A percentile compares a stretch with the other conserved stretches of the same genome.
phyloP scores from a whole-genome alignment of 2,888 invertebrate species.

The Dicyrtomina minuta region DNA sequence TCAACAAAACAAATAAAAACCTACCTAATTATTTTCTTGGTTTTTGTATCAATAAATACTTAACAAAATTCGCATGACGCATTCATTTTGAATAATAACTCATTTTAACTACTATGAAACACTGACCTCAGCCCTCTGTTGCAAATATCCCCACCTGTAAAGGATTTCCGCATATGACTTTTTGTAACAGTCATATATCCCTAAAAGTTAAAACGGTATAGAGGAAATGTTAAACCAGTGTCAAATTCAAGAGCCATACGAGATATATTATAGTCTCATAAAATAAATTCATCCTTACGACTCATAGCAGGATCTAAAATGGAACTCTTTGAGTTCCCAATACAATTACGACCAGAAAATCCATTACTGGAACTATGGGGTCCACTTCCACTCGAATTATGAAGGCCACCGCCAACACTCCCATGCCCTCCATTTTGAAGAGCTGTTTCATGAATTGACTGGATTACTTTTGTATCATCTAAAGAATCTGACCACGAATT shows the following conservation, averaged over 20 bases:
- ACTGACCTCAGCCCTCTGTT: slow-evolving; percentile 67
- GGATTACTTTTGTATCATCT: slow-evolving; percentile 64
- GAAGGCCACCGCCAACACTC: background rate
- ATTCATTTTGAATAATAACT: too few species aligned
- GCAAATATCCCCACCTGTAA: slow-evolving; percentile 78
- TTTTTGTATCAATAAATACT: too few species aligned
- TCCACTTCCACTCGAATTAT: background rate
- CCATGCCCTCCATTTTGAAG: slow-evolving; percentile 9
- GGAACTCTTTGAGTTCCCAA: slow-evolving; percentile 24
- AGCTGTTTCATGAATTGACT: slow-evolving; percentile 22
- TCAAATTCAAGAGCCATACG: too few species aligned
- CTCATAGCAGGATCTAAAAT: slow-evolving; percentile 41
- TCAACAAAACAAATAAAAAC: background rate
- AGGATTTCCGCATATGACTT: slow-evolving; percentile 84
- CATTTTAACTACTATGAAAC: background rate
- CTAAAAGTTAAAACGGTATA: slow-evolving; percentile 53
- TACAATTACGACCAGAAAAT: background rate
- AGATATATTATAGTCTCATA: too few species aligned
- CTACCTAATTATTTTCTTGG: background rate
- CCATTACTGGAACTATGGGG: background rate
- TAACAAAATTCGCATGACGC: too few species aligned
- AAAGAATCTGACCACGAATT: slow-evolving; percentile 86
- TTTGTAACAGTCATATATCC: slow-evolving; percentile 79
- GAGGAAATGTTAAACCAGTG: too few species aligned
- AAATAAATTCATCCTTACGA: slow-evolving; percentile 34